A percentile compares a stretch with the other conserved stretches of the same genome.
Conservation (phyloP, 2,797 vertebrate genomes). For the Tinamus major region DNA sequence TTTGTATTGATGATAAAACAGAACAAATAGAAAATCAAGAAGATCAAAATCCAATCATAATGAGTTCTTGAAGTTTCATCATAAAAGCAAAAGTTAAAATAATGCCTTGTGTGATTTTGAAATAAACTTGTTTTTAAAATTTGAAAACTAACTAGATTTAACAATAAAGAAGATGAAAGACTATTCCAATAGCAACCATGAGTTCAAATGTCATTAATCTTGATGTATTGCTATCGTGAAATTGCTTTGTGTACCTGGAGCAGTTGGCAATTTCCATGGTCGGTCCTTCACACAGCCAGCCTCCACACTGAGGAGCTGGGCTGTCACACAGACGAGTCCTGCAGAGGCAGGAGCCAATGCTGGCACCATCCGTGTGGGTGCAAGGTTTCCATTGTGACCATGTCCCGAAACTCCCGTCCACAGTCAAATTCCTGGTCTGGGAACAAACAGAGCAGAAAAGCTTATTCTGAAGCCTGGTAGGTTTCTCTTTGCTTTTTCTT, state of each 20-base stretch:
- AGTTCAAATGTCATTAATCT: not conserved
- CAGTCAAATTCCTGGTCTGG: conserved; percentile 92
- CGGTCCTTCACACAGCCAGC: conserved; percentile 89
- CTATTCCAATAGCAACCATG: not conserved
- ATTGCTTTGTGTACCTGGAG: conserved; percentile 85
- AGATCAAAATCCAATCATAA: not conserved
- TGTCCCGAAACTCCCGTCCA: conserved; percentile 88
- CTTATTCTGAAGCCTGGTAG: not conserved
- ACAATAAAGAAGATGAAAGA: not conserved
- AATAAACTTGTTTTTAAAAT: not conserved
- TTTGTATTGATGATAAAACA: not conserved
- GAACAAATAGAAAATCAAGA: not conserved
- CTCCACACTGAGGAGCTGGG: conserved; percentile 91
- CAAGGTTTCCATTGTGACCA: conserved; percentile 93
- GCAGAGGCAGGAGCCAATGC: conserved; percentile 89
- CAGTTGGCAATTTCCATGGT: conserved; percentile 94
- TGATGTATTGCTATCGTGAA: not conserved
- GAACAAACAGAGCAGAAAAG: conserved; percentile 30
- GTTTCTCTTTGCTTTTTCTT: not conserved
- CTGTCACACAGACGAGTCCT: conserved; percentile 90
- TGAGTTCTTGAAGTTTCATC: not conserved
- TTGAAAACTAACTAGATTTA: not conserved
- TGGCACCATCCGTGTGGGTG: conserved; percentile 86
- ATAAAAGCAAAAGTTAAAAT: not conserved
- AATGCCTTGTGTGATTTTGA: not conserved